These are phyloP conservation scores for Lepus americanus DNA, from an alignment of 2,113 vertebrate genomes.

Conservation along the genomic window DNA sequence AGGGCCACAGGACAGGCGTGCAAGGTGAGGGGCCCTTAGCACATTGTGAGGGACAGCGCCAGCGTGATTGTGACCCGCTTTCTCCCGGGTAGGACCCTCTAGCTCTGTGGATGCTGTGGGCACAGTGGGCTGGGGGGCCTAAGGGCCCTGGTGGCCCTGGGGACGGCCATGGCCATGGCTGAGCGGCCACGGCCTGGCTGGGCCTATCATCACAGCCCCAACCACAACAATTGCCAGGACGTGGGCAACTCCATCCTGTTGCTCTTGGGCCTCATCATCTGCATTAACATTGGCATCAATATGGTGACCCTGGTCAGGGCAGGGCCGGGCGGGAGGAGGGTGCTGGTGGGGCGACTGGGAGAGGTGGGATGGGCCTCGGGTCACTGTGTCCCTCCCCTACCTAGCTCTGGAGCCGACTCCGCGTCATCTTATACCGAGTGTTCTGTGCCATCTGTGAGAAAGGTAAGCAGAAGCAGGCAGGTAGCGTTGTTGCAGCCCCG, in stretches of 20 bases:
- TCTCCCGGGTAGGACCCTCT: constrained; percentile 17
- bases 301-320: constrained; percentile 79
- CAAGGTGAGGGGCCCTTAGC: not conserved
- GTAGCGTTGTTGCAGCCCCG: too few species aligned
- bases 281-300: constrained; percentile 81
- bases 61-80: constrained; percentile 74
- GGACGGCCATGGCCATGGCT: constrained; percentile 75
- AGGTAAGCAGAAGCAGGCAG: constrained; percentile 69
- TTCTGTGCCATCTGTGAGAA: constrained; percentile 75
- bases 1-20: not conserved
- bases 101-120: not conserved
- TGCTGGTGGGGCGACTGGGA: not conserved
- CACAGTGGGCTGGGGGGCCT: constrained; percentile 65
- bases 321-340: not conserved
- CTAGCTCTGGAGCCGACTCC: constrained; percentile 78
- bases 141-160: constrained; percentile 72
- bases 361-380: not conserved
- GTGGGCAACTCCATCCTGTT: constrained; percentile 78
- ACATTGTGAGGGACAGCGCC: constrained; percentile 70
- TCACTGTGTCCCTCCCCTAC: constrained; percentile 64
- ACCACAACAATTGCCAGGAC: constrained; percentile 75
- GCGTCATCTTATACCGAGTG: constrained; percentile 54
- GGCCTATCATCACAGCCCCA: constrained; percentile 12
- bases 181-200: constrained; percentile 37
- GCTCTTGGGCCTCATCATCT: constrained; percentile 77